Evolutionary conservation across 2,888 invertebrate species (phyloP), one percentile per base, ranked within the genome.

Genomic region (Cyclophora albipunctata): DNA sequence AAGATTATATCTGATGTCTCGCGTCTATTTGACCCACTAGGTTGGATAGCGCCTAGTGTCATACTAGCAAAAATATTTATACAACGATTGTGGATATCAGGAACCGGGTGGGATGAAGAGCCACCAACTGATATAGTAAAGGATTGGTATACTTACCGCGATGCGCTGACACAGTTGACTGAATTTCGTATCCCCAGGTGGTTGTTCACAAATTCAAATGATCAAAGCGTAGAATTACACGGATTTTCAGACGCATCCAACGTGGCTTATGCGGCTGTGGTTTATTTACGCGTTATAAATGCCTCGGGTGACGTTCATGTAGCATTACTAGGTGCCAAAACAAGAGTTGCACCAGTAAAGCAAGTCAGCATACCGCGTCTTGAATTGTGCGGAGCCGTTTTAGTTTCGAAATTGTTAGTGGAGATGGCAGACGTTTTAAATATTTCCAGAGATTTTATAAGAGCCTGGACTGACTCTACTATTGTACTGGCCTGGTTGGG

Each of bases 21-120:
- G 5, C 46, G 58, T 0, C 42, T 72, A 2, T 74, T 62, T 47
- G 68, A 71, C 46, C 70, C 70, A 0, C 40, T 70, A 0, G 71
- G 71, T 0, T 73, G 71, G 69, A 44, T 66, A 0, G 62, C 68
- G 0, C 68, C 66, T 0, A 42, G 34, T 2, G 57, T 70, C 0
- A 53, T 70, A n/a, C 47, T 37, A 5, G 61, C 66, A 1, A 69
- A 73, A 41, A 48, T 67, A 7, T 60, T 69, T 3, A 69, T 72
- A 3, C 69, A 71, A 49, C 62, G 57, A 47, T 45, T 70, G 3
- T 72, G 72, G 69, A 40, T 67, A n/a, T 46, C 57, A 2, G 66
- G 66, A 4, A 45, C 60, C 20, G 55, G 34, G 1, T 72, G 72
- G 70, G 69, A 70, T 51, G 61, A 68, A 2, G 55, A 54, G 5